Conservation (phyloP, 2,113 vertebrate genomes). For the Oncorhynchus tshawytscha region DNA sequence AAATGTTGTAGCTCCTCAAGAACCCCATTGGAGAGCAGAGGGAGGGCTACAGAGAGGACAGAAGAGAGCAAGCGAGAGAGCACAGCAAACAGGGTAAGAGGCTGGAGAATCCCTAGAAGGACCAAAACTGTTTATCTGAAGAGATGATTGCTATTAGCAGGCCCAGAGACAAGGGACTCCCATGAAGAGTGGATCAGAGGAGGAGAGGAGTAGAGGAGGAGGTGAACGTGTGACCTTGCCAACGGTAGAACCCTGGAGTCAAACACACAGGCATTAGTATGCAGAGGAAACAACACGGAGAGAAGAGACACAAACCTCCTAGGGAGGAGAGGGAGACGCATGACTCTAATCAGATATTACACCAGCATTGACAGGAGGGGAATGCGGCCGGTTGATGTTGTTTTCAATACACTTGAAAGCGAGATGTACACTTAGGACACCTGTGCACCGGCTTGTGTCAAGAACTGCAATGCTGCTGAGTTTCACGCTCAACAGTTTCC, state of each 20-base stretch:
- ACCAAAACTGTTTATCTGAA: slow-evolving; percentile 15
- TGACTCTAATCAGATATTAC: neutral
- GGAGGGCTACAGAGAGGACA: slow-evolving; percentile 27
- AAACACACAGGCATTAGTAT: neutral
- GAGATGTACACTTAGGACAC: too few relatives aligned
- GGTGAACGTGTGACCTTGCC: neutral
- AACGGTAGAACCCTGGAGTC: neutral
- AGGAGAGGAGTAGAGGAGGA: neutral
- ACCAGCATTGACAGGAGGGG: too few relatives aligned
- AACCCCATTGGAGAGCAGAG: slow-evolving; percentile 34
- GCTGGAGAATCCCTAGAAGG: neutral
- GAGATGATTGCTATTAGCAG: neutral
- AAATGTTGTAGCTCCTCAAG: slow-evolving; percentile 36
- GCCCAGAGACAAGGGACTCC: neutral
- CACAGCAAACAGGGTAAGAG: neutral
- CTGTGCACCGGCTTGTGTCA: too few relatives aligned
- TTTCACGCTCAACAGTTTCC: too few relatives aligned
- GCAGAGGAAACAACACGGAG: neutral
- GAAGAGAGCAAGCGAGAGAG: neutral
- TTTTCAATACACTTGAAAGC: too few relatives aligned
- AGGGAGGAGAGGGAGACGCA: neutral
- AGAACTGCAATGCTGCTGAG: too few relatives aligned
- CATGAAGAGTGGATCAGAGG: neutral
- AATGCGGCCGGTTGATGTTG: too few relatives aligned
- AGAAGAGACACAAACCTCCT: neutral